These are phyloP conservation scores for Pachypanchax playfairii DNA, from an alignment of 2,113 vertebrate species.

Conservation along the genomic window DNA sequence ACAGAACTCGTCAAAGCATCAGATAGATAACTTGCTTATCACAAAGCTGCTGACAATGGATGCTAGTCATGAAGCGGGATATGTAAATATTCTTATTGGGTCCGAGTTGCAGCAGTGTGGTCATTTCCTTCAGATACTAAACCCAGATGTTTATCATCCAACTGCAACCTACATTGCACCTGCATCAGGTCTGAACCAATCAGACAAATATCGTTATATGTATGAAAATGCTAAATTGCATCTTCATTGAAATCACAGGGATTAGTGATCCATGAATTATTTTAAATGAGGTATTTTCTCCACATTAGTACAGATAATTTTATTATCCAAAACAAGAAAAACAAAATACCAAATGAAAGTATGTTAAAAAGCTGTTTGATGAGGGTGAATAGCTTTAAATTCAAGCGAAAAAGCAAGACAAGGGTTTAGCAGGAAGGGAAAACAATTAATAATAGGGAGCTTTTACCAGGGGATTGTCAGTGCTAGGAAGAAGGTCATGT, in stretches of 20 bases:
- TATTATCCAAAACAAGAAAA: slow-evolving; percentile 33
- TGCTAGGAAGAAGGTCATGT: slow-evolving; percentile 80
- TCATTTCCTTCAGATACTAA: slow-evolving; percentile 47
- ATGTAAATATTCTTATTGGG: slow-evolving; percentile 66
- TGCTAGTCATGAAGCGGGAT: slow-evolving; percentile 68
- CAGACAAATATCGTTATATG: slow-evolving; percentile 12
- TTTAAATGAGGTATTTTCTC: too few species aligned
- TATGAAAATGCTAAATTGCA: slow-evolving; percentile 19
- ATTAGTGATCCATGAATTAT: slow-evolving; percentile 9
- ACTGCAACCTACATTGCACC: slow-evolving; percentile 44
- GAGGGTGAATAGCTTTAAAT: slow-evolving; percentile 48
- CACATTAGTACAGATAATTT: too few species aligned
- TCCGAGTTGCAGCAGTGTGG: slow-evolving; percentile 15
- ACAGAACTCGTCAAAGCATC: slow-evolving; percentile 51
- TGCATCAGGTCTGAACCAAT: slow-evolving; percentile 37
- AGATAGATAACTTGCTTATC: slow-evolving; percentile 60
- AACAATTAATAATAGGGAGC: slow-evolving; percentile 85
- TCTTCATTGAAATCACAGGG: slow-evolving; percentile 26
- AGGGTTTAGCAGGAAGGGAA: slow-evolving; percentile 70
- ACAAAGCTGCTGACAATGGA: slow-evolving; percentile 56
- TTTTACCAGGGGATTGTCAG: slow-evolving; percentile 80
- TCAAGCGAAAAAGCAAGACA: slow-evolving; percentile 42
- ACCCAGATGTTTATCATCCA: slow-evolving; percentile 56
- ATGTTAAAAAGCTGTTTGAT: slow-evolving; percentile 42
- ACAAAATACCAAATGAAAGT: slow-evolving; percentile 15